Conservation (phyloP, 2,113 vertebrate genomes). For the Dendropsophus ebraccatus region DNA sequence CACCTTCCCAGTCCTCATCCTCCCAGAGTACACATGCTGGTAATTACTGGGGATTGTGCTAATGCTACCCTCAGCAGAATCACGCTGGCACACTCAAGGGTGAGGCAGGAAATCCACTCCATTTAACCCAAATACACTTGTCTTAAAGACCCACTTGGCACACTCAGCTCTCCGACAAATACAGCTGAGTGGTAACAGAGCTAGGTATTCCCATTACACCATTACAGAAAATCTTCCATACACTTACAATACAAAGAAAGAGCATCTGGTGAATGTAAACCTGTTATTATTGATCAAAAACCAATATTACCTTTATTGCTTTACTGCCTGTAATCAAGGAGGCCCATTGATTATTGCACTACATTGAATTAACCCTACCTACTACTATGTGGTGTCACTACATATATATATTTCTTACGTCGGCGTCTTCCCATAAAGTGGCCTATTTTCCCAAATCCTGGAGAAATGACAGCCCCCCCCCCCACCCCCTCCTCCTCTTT, state of each 20-base stretch:
- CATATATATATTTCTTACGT: neutral
- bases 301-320: constrained; percentile 28
- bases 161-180: neutral
- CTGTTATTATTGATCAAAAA: constrained; percentile 41
- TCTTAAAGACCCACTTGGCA: constrained; percentile 47
- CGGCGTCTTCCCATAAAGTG: neutral
- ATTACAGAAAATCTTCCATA: neutral
- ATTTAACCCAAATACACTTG: constrained; percentile 64
- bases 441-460: constrained; percentile 56
- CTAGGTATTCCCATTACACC: constrained; percentile 7
- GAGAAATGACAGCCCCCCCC: constrained; percentile 68
- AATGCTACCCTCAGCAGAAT: constrained; percentile 63
- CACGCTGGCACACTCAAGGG: constrained; percentile 55
- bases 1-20: constrained; percentile 64
- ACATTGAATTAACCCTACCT: neutral
- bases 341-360: neutral
- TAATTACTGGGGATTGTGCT: constrained; percentile 62
- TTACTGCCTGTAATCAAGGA: neutral
- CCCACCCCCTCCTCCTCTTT: constrained; percentile 54
- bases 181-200: constrained; percentile 45
- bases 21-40: constrained; percentile 55
- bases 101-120: constrained; percentile 63
- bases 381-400: neutral
- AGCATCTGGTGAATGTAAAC: constrained; percentile 38
- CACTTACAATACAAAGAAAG: constrained; percentile 11